phyloP scores from a whole-genome alignment of 2,888 invertebrate genomes.

The Trisateles emortualis region DNA sequence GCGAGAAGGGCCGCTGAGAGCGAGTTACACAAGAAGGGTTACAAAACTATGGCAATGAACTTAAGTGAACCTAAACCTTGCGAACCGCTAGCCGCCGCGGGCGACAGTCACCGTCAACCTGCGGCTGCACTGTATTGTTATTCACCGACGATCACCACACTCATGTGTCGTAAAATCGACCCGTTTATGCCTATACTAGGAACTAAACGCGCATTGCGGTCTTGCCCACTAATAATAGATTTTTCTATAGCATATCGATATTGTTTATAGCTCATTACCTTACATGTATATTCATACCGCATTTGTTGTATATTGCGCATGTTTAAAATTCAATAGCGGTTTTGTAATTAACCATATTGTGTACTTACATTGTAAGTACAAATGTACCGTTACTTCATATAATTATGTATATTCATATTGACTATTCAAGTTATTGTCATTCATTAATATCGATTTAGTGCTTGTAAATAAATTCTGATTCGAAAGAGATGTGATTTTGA shows the following conservation, averaged over 20 bases:
- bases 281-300: constrained; percentile 5
- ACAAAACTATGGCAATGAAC: constrained; percentile 88
- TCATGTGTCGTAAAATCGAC: constrained; percentile 35
- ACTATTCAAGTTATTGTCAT: background rate
- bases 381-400: constrained; percentile 5
- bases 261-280: constrained; percentile 1
- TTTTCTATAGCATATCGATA: constrained; percentile 5
- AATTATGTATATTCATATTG: background rate
- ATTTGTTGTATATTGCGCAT: constrained; percentile 6
- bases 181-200: constrained; percentile 29
- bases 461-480: too few species aligned
- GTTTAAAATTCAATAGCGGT: constrained; percentile 4
- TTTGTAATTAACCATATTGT: constrained; percentile 9
- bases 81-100: constrained; percentile 82
- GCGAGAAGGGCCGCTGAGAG: constrained; percentile 76
- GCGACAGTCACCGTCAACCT: constrained; percentile 69
- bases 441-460: background rate
- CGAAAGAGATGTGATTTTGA: too few species aligned
- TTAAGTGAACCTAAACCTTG: constrained; percentile 84
- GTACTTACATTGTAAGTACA: constrained; percentile 3
- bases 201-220: constrained; percentile 34
- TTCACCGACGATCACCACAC: constrained; percentile 29
- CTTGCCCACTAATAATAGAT: constrained; percentile 7
- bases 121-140: constrained; percentile 49
- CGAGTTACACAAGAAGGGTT: constrained; percentile 87